Evolutionary conservation across 2,113 vertebrate genomes (phyloP).

Genomic region (Lynx canadensis): DNA sequence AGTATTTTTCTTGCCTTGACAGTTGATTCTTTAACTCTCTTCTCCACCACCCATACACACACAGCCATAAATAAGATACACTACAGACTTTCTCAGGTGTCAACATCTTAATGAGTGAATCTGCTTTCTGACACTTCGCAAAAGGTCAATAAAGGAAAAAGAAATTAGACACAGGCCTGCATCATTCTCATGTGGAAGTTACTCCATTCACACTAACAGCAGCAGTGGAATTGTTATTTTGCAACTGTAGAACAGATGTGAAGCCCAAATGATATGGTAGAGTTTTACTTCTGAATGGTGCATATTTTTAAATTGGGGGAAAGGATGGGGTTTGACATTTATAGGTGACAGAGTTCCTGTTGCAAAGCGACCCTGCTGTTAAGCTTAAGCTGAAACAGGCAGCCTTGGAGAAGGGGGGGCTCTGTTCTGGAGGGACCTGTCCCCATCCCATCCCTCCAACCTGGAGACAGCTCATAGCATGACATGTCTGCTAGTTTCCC

Average conservation of each 20-base stretch:
- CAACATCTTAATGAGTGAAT: slow-evolving; percentile 72
- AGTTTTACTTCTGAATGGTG: slow-evolving; percentile 47
- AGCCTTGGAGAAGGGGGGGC: rapidly evolving
- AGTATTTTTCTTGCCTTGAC: slow-evolving; percentile 49
- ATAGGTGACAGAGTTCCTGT: neutral
- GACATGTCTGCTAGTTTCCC: neutral
- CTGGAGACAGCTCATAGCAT: neutral
- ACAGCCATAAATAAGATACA: slow-evolving; percentile 63
- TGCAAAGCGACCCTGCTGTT: neutral
- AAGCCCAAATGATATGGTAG: slow-evolving; percentile 50
- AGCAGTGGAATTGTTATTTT: slow-evolving; percentile 13
- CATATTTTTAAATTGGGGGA: slow-evolving; percentile 51
- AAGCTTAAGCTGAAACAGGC: neutral
- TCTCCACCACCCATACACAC: neutral
- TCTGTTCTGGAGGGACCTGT: neutral
- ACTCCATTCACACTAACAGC: neutral
- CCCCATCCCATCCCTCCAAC: neutral
- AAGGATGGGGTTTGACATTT: slow-evolving; percentile 61
- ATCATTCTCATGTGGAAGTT: neutral
- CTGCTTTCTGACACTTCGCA: slow-evolving; percentile 62
- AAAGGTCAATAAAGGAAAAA: slow-evolving; percentile 70
- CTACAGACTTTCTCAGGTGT: slow-evolving; percentile 67
- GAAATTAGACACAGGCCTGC: neutral
- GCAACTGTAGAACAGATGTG: slow-evolving; percentile 52
- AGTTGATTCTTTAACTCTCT: slow-evolving; percentile 41